A percentile compares a stretch with the other conserved stretches of the same genome.
Conservation (phyloP, 2,797 vertebrate species). For the Onychomys leucogaster region DNA sequence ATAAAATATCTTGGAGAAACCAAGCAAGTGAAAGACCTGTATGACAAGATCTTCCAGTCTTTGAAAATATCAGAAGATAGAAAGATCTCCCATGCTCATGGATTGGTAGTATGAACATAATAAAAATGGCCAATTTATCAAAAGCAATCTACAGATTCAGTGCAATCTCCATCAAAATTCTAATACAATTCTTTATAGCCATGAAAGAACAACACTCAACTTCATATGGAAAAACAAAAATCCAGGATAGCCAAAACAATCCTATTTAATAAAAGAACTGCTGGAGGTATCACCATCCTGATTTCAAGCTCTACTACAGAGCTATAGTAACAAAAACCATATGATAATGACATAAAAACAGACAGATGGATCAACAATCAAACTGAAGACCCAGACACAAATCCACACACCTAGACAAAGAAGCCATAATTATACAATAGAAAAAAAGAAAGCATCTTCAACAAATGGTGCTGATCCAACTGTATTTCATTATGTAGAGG, state of each 20-base stretch:
- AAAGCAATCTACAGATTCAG: neutral
- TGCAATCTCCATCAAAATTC: neutral
- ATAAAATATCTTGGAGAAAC: neutral
- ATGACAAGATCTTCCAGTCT: neutral
- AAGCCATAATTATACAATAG: too few relatives aligned
- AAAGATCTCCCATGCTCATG: neutral
- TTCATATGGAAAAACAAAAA: neutral
- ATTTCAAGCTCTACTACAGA: neutral
- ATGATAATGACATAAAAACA: neutral
- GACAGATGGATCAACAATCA: too few relatives aligned
- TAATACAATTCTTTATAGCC: neutral
- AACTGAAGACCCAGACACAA: neutral
- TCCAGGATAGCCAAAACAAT: neutral
- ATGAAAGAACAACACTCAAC: neutral
- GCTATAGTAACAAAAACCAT: neutral
- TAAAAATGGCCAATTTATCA: neutral
- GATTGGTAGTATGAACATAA: neutral
- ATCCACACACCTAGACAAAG: neutral
- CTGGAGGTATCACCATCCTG: neutral
- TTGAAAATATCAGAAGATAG: neutral
- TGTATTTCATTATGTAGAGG: too few relatives aligned
- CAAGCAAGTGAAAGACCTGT: neutral
- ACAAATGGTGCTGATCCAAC: too few relatives aligned
- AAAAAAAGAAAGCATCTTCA: too few relatives aligned
- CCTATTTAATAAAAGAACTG: neutral